phyloP scores from a whole-genome alignment of 2,113 vertebrate species.

The Tragelaphus scriptus region DNA sequence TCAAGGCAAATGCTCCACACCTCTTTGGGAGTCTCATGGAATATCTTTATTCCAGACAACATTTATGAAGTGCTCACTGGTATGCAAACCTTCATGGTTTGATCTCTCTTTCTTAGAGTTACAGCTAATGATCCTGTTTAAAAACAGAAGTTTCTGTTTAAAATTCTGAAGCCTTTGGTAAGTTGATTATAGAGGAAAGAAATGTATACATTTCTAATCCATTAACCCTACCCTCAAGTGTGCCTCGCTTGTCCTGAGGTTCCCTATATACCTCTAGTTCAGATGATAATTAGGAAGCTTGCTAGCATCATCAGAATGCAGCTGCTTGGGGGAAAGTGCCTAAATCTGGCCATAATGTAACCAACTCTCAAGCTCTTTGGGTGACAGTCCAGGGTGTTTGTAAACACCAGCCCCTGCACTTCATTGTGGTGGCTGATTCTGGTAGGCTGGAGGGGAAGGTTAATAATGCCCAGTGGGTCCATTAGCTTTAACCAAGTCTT shows the following conservation, averaged over 20 bases:
- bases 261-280: neutral
- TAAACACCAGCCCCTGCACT: neutral
- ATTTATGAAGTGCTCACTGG: neutral
- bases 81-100: neutral
- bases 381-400: neutral
- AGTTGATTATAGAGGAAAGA: neutral
- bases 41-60: neutral
- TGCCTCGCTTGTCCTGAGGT: neutral
- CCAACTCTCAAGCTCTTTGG: neutral
- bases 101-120: neutral
- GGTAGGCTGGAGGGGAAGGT: conserved; percentile 9
- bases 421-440: conserved; percentile 32
- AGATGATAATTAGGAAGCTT: conserved; percentile 28
- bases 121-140: neutral
- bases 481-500: conserved; percentile 53
- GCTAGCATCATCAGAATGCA: neutral
- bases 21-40: neutral
- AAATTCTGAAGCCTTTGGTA: conserved; percentile 20
- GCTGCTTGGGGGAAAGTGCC: neutral
- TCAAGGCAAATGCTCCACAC: neutral
- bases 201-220: neutral
- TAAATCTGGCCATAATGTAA: conserved; percentile 16
- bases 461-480: conserved; percentile 55
- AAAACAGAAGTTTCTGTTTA: neutral
- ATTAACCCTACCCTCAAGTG: neutral